Conservation (phyloP, 64 coral and sea anemone genomes). For the Platygyra sinensis region DNA sequence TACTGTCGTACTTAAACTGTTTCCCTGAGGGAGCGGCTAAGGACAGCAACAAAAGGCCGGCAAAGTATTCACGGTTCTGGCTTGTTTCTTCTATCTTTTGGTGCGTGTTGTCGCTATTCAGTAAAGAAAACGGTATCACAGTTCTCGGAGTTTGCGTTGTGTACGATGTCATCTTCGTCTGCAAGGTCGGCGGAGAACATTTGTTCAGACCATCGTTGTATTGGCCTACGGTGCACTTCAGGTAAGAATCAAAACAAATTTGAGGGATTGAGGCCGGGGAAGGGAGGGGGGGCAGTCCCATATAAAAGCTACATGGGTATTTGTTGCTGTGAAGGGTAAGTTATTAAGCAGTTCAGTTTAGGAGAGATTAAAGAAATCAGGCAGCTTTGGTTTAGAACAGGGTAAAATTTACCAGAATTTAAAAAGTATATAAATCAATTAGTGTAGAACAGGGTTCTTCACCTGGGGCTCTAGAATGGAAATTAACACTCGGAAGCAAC, state of each 20-base stretch:
- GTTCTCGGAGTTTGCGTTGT: slow-evolving; percentile 63
- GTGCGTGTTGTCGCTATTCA: slow-evolving; percentile 55
- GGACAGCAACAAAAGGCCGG: slow-evolving; percentile 10
- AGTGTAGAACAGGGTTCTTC: too few species aligned
- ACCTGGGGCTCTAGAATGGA: too few species aligned
- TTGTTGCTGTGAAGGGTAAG: too few species aligned
- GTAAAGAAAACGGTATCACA: slow-evolving; percentile 81
- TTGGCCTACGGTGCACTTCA: background rate
- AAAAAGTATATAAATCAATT: too few species aligned
- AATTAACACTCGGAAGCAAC: too few species aligned
- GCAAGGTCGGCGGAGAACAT: slow-evolving; percentile 30
- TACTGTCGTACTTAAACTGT: slow-evolving; percentile 72
- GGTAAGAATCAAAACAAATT: background rate
- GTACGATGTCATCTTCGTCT: slow-evolving; percentile 58
- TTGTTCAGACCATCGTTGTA: background rate
- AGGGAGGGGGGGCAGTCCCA: too few species aligned
- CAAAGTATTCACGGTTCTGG: slow-evolving; percentile 62
- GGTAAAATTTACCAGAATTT: too few species aligned
- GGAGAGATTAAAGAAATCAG: too few species aligned
- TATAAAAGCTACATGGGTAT: too few species aligned
- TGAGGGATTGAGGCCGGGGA: too few species aligned
- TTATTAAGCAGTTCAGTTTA: too few species aligned
- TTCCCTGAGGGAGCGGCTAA: background rate
- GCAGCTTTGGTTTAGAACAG: too few species aligned
- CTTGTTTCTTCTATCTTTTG: slow-evolving; percentile 39